Conservation (phyloP, 2,888 invertebrate species). For the Thymelicus lineola region DNA sequence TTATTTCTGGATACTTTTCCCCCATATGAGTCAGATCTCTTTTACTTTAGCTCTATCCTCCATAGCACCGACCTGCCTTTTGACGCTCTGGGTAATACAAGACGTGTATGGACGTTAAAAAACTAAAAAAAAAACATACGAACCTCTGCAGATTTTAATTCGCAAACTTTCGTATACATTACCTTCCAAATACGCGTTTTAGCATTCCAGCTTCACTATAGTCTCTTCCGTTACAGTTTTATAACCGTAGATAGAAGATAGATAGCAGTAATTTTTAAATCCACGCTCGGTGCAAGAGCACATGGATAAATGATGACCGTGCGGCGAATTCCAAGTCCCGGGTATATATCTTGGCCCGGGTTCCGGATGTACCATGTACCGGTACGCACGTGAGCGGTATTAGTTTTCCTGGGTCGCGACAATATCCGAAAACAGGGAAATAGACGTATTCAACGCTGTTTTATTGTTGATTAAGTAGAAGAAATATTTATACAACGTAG, state of each 20-base stretch:
- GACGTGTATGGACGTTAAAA: no score
- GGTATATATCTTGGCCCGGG: slow-evolving; percentile 17
- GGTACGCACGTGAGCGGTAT: slow-evolving; percentile 26
- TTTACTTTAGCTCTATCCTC: no score
- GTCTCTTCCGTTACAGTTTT: neutral
- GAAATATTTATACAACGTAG: no score
- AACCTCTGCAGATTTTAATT: no score
- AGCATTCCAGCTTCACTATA: no score
- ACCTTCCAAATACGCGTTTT: no score
- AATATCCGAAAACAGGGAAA: neutral
- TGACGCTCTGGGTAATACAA: no score
- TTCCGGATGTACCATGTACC: neutral
- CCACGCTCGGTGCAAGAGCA: slow-evolving; percentile 24
- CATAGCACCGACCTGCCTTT: no score
- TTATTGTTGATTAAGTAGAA: neutral
- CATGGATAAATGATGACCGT: slow-evolving; percentile 30
- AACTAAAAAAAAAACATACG: no score
- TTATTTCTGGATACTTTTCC: no score
- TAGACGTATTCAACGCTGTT: neutral
- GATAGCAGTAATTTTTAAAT: slow-evolving; percentile 31
- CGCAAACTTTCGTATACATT: no score
- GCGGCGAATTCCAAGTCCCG: slow-evolving; percentile 23
- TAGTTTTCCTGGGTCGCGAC: neutral
- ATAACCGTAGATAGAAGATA: slow-evolving; percentile 4
- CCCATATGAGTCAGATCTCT: no score